Percentiles rank a stretch among this genome's conserved stretches.
Conservation (phyloP, 2,113 vertebrate species). For the Ailuropoda melanoleuca region DNA sequence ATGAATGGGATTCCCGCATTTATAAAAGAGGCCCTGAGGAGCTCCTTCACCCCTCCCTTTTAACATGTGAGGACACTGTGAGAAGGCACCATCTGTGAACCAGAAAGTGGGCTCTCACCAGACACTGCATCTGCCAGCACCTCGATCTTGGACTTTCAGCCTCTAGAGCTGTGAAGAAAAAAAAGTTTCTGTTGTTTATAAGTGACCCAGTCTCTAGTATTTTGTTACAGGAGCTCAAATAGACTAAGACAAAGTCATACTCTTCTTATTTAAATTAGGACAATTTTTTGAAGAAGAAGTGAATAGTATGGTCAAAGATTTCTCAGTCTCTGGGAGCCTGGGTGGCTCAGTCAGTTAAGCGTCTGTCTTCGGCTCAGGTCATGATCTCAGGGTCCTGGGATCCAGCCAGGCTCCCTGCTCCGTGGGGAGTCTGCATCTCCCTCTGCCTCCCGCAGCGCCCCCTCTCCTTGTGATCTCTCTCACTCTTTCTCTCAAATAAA, state of each 20-base stretch:
- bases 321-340: background rate
- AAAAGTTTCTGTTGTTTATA: background rate
- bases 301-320: background rate
- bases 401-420: too few species aligned
- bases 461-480: too few species aligned
- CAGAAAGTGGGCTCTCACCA: background rate
- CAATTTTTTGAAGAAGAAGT: background rate
- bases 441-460: too few species aligned
- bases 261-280: background rate
- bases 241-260: background rate
- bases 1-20: background rate
- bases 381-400: too few species aligned
- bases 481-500: too few species aligned
- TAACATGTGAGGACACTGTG: background rate
- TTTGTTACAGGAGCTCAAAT: background rate
- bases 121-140: background rate
- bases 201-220: background rate
- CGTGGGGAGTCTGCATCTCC: too few species aligned
- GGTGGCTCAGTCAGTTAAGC: too few species aligned
- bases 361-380: too few species aligned
- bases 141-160: background rate
- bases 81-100: background rate
- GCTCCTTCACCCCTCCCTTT: background rate
- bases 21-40: background rate
- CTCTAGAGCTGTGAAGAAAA: background rate